Percentiles rank a stretch among this genome's conserved stretches.
Conservation (phyloP, 1,140 invertebrate genomes). For the Atta colombica region DNA sequence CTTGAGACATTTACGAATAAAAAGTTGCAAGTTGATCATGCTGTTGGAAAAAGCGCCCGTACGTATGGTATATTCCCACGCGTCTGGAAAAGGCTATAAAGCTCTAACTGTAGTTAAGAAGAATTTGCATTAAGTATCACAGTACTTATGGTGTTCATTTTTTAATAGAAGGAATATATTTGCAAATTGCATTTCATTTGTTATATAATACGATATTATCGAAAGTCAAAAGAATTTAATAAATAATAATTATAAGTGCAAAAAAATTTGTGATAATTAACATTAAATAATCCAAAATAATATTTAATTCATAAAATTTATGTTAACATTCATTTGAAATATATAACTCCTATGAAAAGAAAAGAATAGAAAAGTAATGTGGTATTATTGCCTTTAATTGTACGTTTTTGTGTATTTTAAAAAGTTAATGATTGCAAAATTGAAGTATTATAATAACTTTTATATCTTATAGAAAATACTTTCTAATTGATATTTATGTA, state of each 20-base stretch:
- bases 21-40: not conserved
- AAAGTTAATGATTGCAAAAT: too few relatives aligned
- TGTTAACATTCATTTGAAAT: too few relatives aligned
- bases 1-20: not conserved
- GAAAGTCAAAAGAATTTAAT: not conserved
- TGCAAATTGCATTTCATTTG: not conserved
- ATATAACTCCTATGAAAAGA: too few relatives aligned
- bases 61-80: not conserved
- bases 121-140: not conserved
- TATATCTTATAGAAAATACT: too few relatives aligned
- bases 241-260: not conserved
- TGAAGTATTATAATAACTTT: too few relatives aligned
- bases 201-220: not conserved
- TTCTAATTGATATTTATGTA: too few relatives aligned
- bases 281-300: not conserved
- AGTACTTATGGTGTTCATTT: not conserved
- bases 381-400: too few relatives aligned
- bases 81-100: not conserved
- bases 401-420: too few relatives aligned
- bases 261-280: not conserved
- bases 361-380: too few relatives aligned
- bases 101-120: not conserved
- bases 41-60: not conserved
- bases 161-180: not conserved
- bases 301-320: not conserved